Conservation (phyloP, 2,888 invertebrate genomes). For the Hemicrepidius hirtus region DNA sequence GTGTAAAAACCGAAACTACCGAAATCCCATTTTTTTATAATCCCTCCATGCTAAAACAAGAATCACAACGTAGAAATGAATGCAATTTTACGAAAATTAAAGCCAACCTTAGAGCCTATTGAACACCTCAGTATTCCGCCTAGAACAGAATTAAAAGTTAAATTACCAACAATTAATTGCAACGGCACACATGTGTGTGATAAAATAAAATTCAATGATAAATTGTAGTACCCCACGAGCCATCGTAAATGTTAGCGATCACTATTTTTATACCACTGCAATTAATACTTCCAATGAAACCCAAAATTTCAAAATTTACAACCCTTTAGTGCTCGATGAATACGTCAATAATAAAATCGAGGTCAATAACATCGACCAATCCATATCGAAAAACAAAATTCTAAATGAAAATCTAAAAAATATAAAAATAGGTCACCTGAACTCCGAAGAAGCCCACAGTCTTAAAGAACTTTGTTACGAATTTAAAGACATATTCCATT, state of each 20-base stretch:
- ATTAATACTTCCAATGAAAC: too few species aligned
- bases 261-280: too few species aligned
- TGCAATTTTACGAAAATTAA: not conserved
- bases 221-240: too few species aligned
- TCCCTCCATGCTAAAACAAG: not conserved
- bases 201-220: not conserved
- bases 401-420: too few species aligned
- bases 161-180: too few species aligned
- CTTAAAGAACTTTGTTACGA: conserved; percentile 35
- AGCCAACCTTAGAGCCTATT: not conserved
- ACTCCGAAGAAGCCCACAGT: conserved; percentile 34
- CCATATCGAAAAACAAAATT: too few species aligned
- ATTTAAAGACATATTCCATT: conserved; percentile 51
- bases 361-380: not conserved
- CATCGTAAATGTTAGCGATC: too few species aligned
- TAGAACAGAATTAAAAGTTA: not conserved
- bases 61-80: not conserved
- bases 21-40: not conserved
- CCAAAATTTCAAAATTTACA: too few species aligned
- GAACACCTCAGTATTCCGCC: not conserved
- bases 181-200: too few species aligned
- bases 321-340: too few species aligned
- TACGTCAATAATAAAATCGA: not conserved
- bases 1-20: not conserved
- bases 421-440: not conserved